Evolutionary conservation across 2,797 vertebrate species (phyloP), one percentile per base, ranked within the genome.

Genomic region (Rhinatrema bivittatum): DNA sequence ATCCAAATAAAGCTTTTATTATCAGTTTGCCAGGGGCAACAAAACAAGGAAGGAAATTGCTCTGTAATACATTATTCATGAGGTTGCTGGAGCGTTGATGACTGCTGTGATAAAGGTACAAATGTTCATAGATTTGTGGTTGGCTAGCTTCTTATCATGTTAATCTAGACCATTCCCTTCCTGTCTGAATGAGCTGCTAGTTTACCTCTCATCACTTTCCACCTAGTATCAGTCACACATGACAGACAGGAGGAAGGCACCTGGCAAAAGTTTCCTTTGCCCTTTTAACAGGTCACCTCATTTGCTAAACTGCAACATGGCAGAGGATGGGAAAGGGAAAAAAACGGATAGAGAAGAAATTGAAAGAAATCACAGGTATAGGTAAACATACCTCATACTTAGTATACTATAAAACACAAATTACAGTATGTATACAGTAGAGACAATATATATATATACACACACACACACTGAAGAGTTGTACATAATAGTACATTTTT

Each of bases 21-120:
- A 32, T 56, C 53, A 25, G 18, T 39, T 20, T 9, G 36, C 65
- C 68, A 43, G 3, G 20, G 50, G 66, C 62, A 62, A 56, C 66
- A 55, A n/a, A 1, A 62, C 43, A 43, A 66, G 40, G 55, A 64
- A 60, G 50, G 71, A 79, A 81, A 76, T 65, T 53, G 55, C 49
- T 64, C 62, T 50, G 43, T 50, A 53, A 65, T 62, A 39, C 50
- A 72, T 80, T 76, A 76, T 73, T 73, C 61, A 76, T 65, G 48
- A 78, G 71, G 49, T 61, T 29, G 6, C 53, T 42, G 30, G 56
- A 60, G 59, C 46, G 37, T 65, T 65, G 70, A 67, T 68, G 60
- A 60, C 66, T 67, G 65, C 60, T 56, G 25, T 49, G 43, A 64
- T 53, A 74, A 74, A 64, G 50, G 53, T 43, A 54, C 45, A 48